Evolutionary conservation across 2,113 vertebrate genomes (phyloP).

Genomic region (Camarhynchus parvulus): DNA sequence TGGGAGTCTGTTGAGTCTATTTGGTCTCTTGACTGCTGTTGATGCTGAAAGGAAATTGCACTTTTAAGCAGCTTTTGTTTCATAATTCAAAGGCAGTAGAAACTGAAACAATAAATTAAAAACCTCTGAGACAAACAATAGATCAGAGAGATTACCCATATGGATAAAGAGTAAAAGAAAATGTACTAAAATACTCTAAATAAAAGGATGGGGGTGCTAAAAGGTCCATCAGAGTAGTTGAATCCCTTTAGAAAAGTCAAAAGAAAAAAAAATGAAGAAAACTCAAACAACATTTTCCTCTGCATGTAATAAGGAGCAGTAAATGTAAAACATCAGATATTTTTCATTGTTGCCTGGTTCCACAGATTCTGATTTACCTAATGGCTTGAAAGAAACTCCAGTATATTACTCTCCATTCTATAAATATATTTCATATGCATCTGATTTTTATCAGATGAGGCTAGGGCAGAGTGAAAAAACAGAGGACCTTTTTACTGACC

Average conservation of each 20-base stretch:
- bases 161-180: background rate
- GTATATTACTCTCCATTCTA: background rate
- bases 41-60: background rate
- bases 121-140: background rate
- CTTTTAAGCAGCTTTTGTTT: conserved; percentile 28
- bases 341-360: background rate
- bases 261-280: background rate
- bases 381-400: background rate
- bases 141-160: background rate
- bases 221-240: background rate
- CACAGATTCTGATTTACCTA: background rate
- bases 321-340: background rate
- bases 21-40: background rate
- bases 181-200: background rate
- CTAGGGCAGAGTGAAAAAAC: background rate
- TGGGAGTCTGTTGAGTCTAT: background rate
- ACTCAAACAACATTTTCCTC: background rate
- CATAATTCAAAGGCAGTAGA: background rate
- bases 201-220: background rate
- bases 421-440: background rate
- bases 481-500: background rate
- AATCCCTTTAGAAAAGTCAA: background rate
- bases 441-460: background rate
- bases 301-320: background rate
- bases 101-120: conserved; percentile 33